Evolutionary conservation across 2,888 invertebrate genomes (phyloP), one percentile per base, ranked within the genome.

Genomic region (Diabrotica balteata): DNA sequence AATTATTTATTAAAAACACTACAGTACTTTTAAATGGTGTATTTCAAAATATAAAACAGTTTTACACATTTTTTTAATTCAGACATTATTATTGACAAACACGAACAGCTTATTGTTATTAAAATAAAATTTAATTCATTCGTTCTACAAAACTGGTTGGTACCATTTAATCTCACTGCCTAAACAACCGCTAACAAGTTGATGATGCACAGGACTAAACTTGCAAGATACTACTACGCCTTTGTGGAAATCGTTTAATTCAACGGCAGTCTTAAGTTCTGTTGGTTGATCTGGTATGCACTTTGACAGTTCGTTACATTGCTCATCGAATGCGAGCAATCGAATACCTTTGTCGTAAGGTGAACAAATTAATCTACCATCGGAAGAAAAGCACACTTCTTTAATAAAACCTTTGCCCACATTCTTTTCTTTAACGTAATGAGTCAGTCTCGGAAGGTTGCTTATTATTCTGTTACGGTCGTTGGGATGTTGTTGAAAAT

Each of bases 371-470:
- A 97, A 85, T 59, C 96, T 88, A 0, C 97, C 97, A 81, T 97
- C 96, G 1, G 93, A 87, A 1, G 96, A 96, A 83, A 95, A 97
- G 77, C 94, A 94, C 55, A 95, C 86, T 80, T 97, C 97, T 85
- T 97, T 97, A 65, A 97, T 97, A 77, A 93, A 96, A 0, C 96
- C 96, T 73, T 92, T 92, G 1, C 95, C 96, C 10, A 93, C 92
- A 80, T 94, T 96, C 0, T 94, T 92, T 81, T 97, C 97, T 78
- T 94, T 90, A 8, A 91, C 87, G 79, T 89, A 96, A 83, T 94
- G 94, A 7, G 95, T 90, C 59, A 97, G 87, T 54, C 96, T 87
- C 10, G 91, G 90, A 22, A 88, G 86, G 83, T 96, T 96, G 75
- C 89, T 88, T 57, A 90, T 86, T 66, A 92, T 89, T 76, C 85